Conservation (phyloP, 35 echinoderm and acorn worm genomes). For the Strongylocentrotus purpuratus region DNA sequence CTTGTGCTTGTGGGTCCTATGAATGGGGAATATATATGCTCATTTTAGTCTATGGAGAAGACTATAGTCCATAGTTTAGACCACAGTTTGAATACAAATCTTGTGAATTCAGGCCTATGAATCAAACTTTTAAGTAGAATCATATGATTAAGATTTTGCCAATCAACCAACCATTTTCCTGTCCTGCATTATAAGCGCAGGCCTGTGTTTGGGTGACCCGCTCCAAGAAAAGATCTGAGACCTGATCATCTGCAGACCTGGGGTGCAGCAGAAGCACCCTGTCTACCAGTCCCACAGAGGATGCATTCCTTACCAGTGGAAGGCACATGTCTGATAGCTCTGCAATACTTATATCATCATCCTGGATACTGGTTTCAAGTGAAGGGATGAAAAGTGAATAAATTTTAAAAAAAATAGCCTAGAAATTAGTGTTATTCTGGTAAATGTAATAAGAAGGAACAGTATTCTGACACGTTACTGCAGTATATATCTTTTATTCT, state of each 20-base stretch:
- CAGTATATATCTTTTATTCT: too few relatives aligned
- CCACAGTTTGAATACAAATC: too few relatives aligned
- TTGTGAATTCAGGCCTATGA: background rate
- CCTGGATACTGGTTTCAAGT: background rate
- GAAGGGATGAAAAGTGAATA: background rate
- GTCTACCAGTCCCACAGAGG: constrained; percentile 5
- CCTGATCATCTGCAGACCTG: background rate
- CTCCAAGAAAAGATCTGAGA: constrained; percentile 13
- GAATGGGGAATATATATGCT: too few relatives aligned
- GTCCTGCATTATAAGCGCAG: background rate
- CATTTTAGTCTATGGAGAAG: too few relatives aligned
- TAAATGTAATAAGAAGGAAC: too few relatives aligned
- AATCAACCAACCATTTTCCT: background rate
- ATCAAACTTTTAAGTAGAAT: background rate
- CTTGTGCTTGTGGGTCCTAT: too few relatives aligned
- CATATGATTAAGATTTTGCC: background rate
- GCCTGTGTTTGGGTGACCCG: constrained; percentile 35
- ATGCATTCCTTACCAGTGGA: constrained; percentile 7
- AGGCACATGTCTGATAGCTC: constrained; percentile 50
- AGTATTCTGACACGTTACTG: too few relatives aligned
- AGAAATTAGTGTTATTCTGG: too few relatives aligned
- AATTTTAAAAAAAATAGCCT: too few relatives aligned
- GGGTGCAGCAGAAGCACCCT: background rate
- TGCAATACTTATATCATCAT: background rate
- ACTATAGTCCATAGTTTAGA: too few relatives aligned